These are phyloP conservation scores for Crypturellus undulatus DNA, from an alignment of 2,113 vertebrate genomes.

Conservation along the genomic window DNA sequence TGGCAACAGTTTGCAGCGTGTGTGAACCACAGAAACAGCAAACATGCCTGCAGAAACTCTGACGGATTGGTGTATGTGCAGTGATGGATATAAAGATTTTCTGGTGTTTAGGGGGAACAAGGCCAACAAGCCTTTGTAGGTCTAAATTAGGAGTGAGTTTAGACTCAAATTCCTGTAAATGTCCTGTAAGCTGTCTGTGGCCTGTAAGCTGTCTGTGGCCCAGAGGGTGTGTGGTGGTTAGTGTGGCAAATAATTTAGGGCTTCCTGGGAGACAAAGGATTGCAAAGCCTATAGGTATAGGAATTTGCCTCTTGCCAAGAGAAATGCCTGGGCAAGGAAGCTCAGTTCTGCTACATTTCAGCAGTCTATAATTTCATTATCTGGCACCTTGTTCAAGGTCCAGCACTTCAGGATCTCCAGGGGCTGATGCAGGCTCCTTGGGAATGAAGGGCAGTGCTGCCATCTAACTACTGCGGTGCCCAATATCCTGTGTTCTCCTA, in stretches of 20 bases:
- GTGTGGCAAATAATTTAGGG: neutral
- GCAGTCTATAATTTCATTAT: neutral
- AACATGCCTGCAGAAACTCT: neutral
- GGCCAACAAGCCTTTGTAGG: neutral
- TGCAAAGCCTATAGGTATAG: neutral
- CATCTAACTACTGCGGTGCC: accelerated
- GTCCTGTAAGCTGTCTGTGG: neutral
- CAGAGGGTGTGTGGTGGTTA: neutral
- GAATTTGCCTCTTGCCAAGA: neutral
- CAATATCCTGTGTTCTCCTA: accelerated
- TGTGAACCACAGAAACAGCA: neutral
- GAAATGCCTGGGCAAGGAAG: neutral
- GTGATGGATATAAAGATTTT: no score
- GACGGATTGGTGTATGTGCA: neutral
- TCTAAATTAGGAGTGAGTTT: neutral
- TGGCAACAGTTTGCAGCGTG: accelerated
- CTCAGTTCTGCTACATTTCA: neutral
- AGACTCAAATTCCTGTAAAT: neutral
- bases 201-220: neutral
- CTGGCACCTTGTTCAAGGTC: neutral
- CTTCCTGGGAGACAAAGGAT: neutral
- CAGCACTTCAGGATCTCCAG: neutral
- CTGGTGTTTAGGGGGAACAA: no score
- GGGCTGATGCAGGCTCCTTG: neutral
- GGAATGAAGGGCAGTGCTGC: neutral